Evolutionary conservation across 35 echinoderm and acorn worm species (phyloP), one percentile per base, ranked within the genome.

Genomic region (Nesometra sesokonis): DNA sequence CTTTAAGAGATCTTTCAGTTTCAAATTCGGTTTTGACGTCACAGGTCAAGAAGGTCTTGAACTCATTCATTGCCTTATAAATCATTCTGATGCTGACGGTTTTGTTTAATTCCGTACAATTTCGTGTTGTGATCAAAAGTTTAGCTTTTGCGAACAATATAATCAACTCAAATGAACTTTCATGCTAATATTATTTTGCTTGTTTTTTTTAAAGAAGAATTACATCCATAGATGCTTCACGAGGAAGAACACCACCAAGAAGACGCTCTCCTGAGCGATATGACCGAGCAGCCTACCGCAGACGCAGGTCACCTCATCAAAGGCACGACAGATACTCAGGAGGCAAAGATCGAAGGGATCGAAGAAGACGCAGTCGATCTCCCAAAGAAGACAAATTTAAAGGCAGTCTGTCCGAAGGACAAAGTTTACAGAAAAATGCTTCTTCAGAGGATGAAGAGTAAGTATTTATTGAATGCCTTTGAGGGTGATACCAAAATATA

Each of bases 361-460:
- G 92, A 36, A 82, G 85, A 32, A 91, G 87, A 19, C 83, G 87
- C 36, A 91, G 87, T 17, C 85, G 78, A 32, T 79, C 47, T 38
- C 89, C 90, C 0, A 84, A 84, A 21, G 88, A 93, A 83, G 95
- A 98, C 77, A 98, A 98, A 88, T 98, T 91, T 46, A 98, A 98
- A 81, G 95, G 95, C 30, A 98, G 95, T 88, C 83, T 98, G 9
- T 98, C 95, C 11, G 95, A 98, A 77, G 95, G 95, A 8, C 81
- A 90, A 29, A 57, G 86, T 36, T 31, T 92, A 77, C 88, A 94
- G 31, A 36, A 89, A 36, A 83, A 83, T 37, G 87, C 91, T 46
- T 91, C 89, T 17, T 91, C 89, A 31, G 89, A 88, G 80, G 95
- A 97, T 36, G 80, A 81, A 30, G 95, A 98, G 95, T 98, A 88